Percentiles rank a stretch among this genome's conserved stretches.
Conservation (phyloP, 2,888 invertebrate species). For the Masnerella sp. region DNA sequence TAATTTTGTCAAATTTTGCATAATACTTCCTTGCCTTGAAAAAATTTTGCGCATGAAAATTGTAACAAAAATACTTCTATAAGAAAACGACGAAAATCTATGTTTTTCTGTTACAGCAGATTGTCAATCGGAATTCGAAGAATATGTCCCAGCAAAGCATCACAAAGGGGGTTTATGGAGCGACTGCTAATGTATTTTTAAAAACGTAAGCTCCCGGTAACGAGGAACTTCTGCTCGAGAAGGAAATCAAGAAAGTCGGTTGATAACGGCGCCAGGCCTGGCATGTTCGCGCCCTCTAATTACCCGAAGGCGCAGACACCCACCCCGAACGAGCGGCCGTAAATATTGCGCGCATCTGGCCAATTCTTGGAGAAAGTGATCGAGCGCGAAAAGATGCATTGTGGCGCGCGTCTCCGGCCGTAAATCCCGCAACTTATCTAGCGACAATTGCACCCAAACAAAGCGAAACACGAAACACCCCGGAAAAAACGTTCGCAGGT, state of each 20-base stretch:
- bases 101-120: too few species aligned
- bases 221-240: conserved; percentile 65
- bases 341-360: conserved; percentile 71
- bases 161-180: conserved; percentile 59
- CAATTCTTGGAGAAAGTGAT: conserved; percentile 67
- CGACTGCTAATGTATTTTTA: conserved; percentile 68
- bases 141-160: too few species aligned
- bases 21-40: too few species aligned
- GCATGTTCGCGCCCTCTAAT: conserved; percentile 75
- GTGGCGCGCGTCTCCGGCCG: conserved; percentile 48
- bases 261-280: conserved; percentile 68
- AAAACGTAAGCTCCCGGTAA: conserved; percentile 65
- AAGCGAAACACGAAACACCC: background rate
- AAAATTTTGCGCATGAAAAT: too few species aligned
- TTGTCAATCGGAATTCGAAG: too few species aligned
- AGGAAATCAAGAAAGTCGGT: conserved; percentile 67
- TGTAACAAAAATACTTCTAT: too few species aligned
- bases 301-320: conserved; percentile 71
- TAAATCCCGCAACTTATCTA: conserved; percentile 52
- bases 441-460: conserved; percentile 25
- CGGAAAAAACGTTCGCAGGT: too few species aligned
- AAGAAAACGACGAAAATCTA: too few species aligned
- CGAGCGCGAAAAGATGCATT: conserved; percentile 58
- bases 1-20: too few species aligned
- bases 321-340: conserved; percentile 69